Evolutionary conservation across 2,888 invertebrate genomes (phyloP), one percentile per base, ranked within the genome.

Genomic region (Sympetrum striolatum): DNA sequence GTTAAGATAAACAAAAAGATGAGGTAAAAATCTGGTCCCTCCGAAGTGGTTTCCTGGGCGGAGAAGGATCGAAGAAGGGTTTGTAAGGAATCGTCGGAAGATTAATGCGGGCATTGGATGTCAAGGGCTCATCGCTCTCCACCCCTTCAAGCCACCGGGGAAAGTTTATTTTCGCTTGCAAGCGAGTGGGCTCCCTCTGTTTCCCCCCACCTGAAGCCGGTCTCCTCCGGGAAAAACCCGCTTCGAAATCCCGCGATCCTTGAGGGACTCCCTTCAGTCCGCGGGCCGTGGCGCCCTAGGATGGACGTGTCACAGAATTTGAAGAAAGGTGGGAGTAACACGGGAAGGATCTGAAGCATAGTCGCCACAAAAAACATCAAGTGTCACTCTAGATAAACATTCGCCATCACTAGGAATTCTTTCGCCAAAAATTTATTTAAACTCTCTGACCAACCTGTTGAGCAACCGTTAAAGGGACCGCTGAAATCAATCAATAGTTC

Each of bases 91-190:
- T 18, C 8, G 37, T 35, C 22, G 10, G 37, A 60, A 60, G 86
- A 86, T 60, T 86, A 31, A 86, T 86, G 60, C 22, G 35, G 60
- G 6, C 86, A 37, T 25, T 37, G 86, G 37, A 86, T 86, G 60
- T 58, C 86, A 86, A 60, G 60, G 86, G 12, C 35, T 60, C 60
- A 37, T 15, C 60, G 37, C 58, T 35, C 25, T 37, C 60, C 14
- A 22, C 58, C 14, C 8, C 25, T 31, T 31, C 58, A 31, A 22
- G 35, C 60, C 60, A 22, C 58, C 86, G 58, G 86, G 86, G 64
- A 86, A 86, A 86, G 86, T 86, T 86, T 86, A 86, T 86, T 86
- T 86, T 86, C 86, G 86, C 86, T 86, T 86, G 60, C 86, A 86
- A 86, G 86, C 60, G 37, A 64, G 86, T 60, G 86, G 86, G 86